Conservation (phyloP, 1,140 invertebrate species). For the Cydia strobilella region DNA sequence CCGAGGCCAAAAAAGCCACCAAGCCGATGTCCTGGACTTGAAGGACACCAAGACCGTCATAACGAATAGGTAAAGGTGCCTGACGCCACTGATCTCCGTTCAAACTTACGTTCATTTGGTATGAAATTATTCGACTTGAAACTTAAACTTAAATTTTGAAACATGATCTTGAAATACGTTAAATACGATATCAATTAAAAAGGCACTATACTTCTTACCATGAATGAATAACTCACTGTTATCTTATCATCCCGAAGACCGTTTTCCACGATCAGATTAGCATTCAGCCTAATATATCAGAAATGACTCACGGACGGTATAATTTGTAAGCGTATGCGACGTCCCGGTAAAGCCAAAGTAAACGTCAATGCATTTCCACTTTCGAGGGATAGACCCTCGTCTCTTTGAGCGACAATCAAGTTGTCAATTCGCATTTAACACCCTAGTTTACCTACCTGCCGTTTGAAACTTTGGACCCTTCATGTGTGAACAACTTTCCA, state of each 20-base stretch:
- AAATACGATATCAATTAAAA: constrained; percentile 19
- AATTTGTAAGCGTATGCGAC: not conserved
- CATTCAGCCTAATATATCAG: not conserved
- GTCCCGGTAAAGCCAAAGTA: not conserved
- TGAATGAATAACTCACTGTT: not conserved
- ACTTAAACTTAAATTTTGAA: no score
- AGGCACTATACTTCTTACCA: no score
- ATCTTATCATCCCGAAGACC: not conserved
- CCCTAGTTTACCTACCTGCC: constrained; percentile 23
- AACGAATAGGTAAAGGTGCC: no score
- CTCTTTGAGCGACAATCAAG: constrained; percentile 43
- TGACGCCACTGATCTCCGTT: no score
- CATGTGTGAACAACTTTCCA: not conserved
- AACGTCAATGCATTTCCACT: constrained; percentile 8
- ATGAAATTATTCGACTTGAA: no score
- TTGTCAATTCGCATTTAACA: constrained; percentile 52
- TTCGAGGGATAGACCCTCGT: constrained; percentile 36
- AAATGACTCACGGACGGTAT: not conserved
- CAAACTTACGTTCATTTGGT: no score
- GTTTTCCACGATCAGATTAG: not conserved
- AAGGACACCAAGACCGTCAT: no score
- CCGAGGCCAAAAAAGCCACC: no score
- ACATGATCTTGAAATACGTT: no score
- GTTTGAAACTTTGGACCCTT: constrained; percentile 7
- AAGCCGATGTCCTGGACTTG: no score